phyloP scores from a whole-genome alignment of 2,797 vertebrate genomes.

The Labroides dimidiatus region DNA sequence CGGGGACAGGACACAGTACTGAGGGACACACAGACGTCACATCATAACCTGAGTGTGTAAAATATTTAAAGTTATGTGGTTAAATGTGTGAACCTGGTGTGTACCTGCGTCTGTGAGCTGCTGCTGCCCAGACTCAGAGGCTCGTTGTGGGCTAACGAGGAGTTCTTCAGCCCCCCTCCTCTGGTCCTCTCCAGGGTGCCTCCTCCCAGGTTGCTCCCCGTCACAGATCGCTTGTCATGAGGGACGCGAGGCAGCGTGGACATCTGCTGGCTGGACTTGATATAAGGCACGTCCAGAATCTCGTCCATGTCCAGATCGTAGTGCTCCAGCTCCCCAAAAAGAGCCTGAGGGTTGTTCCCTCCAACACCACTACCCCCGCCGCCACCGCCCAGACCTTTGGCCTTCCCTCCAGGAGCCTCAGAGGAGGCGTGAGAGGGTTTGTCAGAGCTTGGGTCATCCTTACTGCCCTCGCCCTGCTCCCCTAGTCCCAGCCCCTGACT shows the following conservation, averaged over 20 bases:
- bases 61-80: no score
- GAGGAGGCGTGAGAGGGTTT: conserved; percentile 56
- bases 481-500: conserved; percentile 68
- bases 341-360: conserved; percentile 61
- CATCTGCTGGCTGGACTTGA: conserved; percentile 94
- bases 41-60: no score
- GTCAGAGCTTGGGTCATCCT: conserved; percentile 78
- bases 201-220: conserved; percentile 70
- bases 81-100: no score
- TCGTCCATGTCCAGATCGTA: conserved; percentile 99
- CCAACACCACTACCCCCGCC: conserved; percentile 39
- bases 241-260: conserved; percentile 88
- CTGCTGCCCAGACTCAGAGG: conserved; percentile 73
- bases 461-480: conserved; percentile 82
- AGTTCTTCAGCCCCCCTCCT: conserved; percentile 74
- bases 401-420: conserved; percentile 39
- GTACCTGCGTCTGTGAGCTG: conserved; percentile 71
- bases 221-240: conserved; percentile 85
- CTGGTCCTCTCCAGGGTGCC: conserved; percentile 84
- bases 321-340: conserved; percentile 95
- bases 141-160: conserved; percentile 81
- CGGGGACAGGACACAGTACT: conserved; percentile 92
- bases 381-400: conserved; percentile 41
- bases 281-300: conserved; percentile 98
- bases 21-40: conserved; percentile 25